Conservation (phyloP, 2,888 invertebrate genomes). For the Agriopis leucophaearia region DNA sequence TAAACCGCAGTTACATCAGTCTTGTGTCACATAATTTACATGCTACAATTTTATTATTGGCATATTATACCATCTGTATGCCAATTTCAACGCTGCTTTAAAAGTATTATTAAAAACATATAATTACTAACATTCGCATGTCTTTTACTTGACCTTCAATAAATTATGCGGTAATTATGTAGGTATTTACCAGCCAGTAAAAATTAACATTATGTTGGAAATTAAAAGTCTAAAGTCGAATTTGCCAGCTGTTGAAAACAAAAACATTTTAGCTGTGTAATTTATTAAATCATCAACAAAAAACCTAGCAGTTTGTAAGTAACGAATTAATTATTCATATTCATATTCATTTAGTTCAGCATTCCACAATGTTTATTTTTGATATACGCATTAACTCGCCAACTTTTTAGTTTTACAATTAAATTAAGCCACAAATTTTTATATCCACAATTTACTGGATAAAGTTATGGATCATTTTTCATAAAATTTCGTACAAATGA, state of each 20-base stretch:
- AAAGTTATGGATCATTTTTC: background rate
- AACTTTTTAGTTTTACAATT: too few species aligned
- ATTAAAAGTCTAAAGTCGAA: conserved; percentile 29
- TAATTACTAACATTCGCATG: conserved; percentile 28
- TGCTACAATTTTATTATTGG: background rate
- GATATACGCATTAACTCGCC: background rate
- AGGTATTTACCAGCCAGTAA: conserved; percentile 27
- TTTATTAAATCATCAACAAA: conserved; percentile 16
- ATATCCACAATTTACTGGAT: background rate
- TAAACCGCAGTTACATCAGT: background rate
- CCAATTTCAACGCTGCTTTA: conserved; percentile 7
- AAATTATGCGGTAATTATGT: conserved; percentile 38
- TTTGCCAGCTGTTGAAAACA: conserved; percentile 14
- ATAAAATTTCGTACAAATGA: background rate
- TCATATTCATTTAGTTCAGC: too few species aligned
- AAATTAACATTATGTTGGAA: conserved; percentile 25
- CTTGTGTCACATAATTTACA: background rate
- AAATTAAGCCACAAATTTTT: background rate
- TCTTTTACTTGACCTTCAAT: conserved; percentile 40
- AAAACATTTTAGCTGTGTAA: conserved; percentile 10
- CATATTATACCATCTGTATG: conserved; percentile 8
- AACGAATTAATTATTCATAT: background rate
- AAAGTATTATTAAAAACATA: conserved; percentile 19
- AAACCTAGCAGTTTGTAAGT: background rate
- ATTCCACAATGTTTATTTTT: too few species aligned